Base-by-base conservation (phyloP, 2,113 vertebrate species). In the Corythaeola cristata region DNA sequence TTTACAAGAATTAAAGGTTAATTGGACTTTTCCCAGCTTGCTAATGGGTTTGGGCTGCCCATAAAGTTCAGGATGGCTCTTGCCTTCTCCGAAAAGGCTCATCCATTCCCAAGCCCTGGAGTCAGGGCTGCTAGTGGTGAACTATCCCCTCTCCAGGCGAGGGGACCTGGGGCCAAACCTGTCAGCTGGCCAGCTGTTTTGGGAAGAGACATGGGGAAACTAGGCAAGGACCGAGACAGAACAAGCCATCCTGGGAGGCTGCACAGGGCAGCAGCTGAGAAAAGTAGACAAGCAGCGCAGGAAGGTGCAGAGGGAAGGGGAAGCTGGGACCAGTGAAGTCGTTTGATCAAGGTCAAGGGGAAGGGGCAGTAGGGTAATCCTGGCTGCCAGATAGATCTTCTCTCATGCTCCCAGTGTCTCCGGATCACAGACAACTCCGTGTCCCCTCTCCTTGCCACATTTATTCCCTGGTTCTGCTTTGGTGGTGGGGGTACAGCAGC, bases 351-450 rank as follows among this genome's bases (percentile, higher is more conserved):
- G 91, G 89, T 83, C 89, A 90, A 8, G 5, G 50, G 28, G 62
- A 24, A 86, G 30, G 28, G n/a, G n/a, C 27, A 71, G 8, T 3
- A 4, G 3, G 60, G 47, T 19, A 28, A 55, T 78, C 64, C 60
- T 33, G 33, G 50, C 53, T 55, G 41, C 58, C 74, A 50, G 22
- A 66, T 9, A 5, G 3, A 24, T 23, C 41, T 67, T 39, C 21
- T 79, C 50, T 33, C 67, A 52, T 0, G 0, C 37, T 71, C n/a
- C 27, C 62, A 82, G 30, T 39, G 49, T 30, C 24, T 73, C 24
- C 6, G 2, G 14, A 60, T 9, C 37, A 12, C 0, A 0, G n/a
- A 28, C 27, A 87, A 8, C 41, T 49, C 27, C 3, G 1, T 10
- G 24, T 52, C 30, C 24, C 11, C n/a, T 56, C 71, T 82, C 68